Conservation (phyloP, 2,888 invertebrate genomes). For the Argyresthia goedartella region DNA sequence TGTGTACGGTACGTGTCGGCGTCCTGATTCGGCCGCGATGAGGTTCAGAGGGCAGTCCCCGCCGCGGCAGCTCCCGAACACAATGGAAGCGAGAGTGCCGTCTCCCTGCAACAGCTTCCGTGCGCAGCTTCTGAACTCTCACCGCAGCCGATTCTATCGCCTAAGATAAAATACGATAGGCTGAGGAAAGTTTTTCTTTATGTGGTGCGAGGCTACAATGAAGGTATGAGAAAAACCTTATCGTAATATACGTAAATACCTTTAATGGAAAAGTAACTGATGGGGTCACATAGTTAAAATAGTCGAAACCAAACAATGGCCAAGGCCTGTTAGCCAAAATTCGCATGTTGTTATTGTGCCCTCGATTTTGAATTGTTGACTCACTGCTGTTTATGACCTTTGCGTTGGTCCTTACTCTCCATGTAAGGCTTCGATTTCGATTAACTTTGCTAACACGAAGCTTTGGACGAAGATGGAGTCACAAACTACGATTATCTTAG, state of each 20-base stretch:
- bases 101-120: slow-evolving; percentile 46
- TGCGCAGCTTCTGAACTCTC: slow-evolving; percentile 37
- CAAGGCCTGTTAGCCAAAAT: too few relatives aligned
- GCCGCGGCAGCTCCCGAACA: slow-evolving; percentile 39
- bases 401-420: slow-evolving; percentile 1
- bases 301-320: too few relatives aligned
- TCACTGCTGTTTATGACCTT: too few relatives aligned
- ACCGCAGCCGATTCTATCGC: slow-evolving; percentile 16
- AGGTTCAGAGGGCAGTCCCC: slow-evolving; percentile 52
- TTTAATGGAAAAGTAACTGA: not conserved
- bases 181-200: too few relatives aligned
- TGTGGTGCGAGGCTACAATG: too few relatives aligned
- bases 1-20: slow-evolving; percentile 11
- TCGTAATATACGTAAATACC: not conserved
- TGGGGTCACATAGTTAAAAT: too few relatives aligned
- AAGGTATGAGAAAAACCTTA: not conserved
- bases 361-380: too few relatives aligned
- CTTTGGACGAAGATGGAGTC: too few relatives aligned
- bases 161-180: not conserved
- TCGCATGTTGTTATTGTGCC: not conserved
- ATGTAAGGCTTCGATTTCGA: not conserved
- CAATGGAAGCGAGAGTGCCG: slow-evolving; percentile 57
- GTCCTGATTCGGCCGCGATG: slow-evolving; percentile 32
- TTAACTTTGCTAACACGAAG: too few relatives aligned
- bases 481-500: too few relatives aligned